A percentile compares a stretch with the other conserved stretches of the same genome.
These are phyloP conservation scores for Raja brachyura DNA, from an alignment of 2,113 vertebrate genomes.

Conservation along the genomic window DNA sequence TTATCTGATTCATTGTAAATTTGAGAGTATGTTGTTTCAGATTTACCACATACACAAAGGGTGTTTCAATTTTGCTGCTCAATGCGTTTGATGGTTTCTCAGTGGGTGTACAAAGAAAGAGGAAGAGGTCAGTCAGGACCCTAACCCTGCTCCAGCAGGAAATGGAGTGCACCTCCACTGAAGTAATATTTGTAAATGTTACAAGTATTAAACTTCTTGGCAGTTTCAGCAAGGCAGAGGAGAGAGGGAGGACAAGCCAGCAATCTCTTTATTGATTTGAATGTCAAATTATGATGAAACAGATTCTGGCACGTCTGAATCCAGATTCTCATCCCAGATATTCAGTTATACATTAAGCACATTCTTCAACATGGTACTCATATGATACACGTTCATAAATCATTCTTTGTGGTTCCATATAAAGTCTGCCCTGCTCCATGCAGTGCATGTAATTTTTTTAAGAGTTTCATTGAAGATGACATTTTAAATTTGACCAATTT, in stretches of 20 bases:
- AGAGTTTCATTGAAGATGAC: constrained; percentile 89
- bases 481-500: constrained; percentile 94
- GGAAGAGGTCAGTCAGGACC: not conserved
- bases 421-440: constrained; percentile 12
- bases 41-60: not conserved
- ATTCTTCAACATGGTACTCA: constrained; percentile 14
- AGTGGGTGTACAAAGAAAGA: not conserved
- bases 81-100: not conserved
- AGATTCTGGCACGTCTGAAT: not conserved
- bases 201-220: not conserved
- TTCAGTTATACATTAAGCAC: constrained; percentile 8
- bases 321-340: not conserved
- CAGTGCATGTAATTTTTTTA: constrained; percentile 32
- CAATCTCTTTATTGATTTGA: constrained; percentile 20
- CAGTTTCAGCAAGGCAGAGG: not conserved
- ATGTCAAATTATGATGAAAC: not conserved
- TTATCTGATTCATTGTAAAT: not conserved
- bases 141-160: not conserved
- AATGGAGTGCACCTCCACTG: not conserved
- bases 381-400: constrained; percentile 29
- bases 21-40: not conserved
- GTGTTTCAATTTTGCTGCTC: not conserved
- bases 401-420: constrained; percentile 34
- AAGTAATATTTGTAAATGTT: not conserved
- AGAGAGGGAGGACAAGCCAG: not conserved